phyloP scores from a whole-genome alignment of 2,113 vertebrate genomes.

The Dissostichus mawsoni region DNA sequence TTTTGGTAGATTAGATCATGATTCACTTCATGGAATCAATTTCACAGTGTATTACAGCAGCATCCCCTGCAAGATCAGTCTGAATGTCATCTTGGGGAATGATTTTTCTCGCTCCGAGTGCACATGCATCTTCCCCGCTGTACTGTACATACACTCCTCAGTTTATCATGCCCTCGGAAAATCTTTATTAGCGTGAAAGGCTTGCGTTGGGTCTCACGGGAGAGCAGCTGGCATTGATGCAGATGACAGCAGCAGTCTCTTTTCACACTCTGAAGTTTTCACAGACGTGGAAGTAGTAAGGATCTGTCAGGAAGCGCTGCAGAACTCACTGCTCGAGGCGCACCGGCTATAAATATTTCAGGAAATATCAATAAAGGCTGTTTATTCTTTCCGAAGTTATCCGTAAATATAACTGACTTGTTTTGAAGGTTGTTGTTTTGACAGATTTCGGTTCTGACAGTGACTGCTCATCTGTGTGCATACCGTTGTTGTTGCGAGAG shows the following conservation, averaged over 20 bases:
- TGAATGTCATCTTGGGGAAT: constrained; percentile 79
- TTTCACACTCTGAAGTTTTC: constrained; percentile 56
- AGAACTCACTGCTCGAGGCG: constrained; percentile 48
- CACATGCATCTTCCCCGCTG: constrained; percentile 59
- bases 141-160: constrained; percentile 73
- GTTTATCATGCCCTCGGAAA: constrained; percentile 77
- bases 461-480: constrained; percentile 42
- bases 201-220: constrained; percentile 57
- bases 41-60: constrained; percentile 81
- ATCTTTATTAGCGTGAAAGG: constrained; percentile 80
- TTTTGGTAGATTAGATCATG: constrained; percentile 79
- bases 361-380: constrained; percentile 70
- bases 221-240: constrained; percentile 57
- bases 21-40: constrained; percentile 87
- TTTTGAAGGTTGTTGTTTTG: constrained; percentile 72
- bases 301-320: constrained; percentile 64
- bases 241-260: constrained; percentile 63
- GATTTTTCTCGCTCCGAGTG: constrained; percentile 78
- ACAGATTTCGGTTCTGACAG: constrained; percentile 55
- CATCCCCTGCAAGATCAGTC: constrained; percentile 77
- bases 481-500: constrained; percentile 21
- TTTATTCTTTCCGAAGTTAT: constrained; percentile 68
- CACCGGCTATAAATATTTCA: constrained; percentile 74
- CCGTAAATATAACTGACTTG: constrained; percentile 70
- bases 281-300: constrained; percentile 62